A percentile compares a stretch with the other conserved stretches of the same genome.
Evolutionary conservation across 92 coral and sea anemone species (phyloP).

Genomic region (Metridium senile): DNA sequence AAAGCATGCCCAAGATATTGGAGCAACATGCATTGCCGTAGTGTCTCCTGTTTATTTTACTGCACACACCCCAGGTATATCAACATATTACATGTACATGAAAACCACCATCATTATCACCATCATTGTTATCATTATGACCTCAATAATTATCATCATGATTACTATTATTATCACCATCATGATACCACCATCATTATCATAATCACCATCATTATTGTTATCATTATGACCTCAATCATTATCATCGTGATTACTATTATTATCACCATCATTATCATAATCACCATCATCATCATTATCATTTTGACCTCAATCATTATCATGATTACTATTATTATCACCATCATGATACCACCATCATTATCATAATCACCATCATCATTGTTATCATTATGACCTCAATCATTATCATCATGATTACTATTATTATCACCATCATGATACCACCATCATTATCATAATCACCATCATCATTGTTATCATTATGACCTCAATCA

Average conservation of each 20-base stretch:
- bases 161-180: background rate
- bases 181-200: background rate
- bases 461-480: too few species aligned
- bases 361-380: too few species aligned
- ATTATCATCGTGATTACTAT: background rate
- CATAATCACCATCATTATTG: background rate
- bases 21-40: constrained; percentile 70
- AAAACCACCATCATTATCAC: too few species aligned
- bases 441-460: too few species aligned
- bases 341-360: too few species aligned
- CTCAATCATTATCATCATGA: too few species aligned
- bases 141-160: background rate
- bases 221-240: background rate
- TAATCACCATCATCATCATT: background rate
- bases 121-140: background rate
- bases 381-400: too few species aligned
- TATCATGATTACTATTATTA: too few species aligned
- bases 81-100: too few species aligned
- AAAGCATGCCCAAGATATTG: constrained; percentile 61
- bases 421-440: too few species aligned
- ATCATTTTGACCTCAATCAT: background rate
- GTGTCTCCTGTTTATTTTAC: constrained; percentile 56
- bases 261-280: background rate
- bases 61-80: constrained; percentile 56
- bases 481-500: too few species aligned